Percentiles rank a stretch among this genome's conserved stretches.
phyloP scores from a whole-genome alignment of 2,888 invertebrate species.

The Athetis lepigone region DNA sequence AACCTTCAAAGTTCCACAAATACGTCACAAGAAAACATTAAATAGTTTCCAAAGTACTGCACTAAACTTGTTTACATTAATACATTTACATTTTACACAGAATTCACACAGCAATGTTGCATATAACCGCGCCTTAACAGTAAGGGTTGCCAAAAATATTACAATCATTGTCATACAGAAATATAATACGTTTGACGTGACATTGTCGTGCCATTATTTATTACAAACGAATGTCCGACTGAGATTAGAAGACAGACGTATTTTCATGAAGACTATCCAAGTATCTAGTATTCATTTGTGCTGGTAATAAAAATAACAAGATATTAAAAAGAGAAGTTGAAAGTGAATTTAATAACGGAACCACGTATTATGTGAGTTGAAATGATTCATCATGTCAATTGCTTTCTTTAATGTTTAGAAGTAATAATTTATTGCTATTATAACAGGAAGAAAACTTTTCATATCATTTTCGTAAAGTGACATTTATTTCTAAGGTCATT shows the following conservation, averaged over 20 bases:
- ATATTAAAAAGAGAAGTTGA: not conserved
- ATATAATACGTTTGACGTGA: slow-evolving; percentile 41
- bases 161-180: slow-evolving; percentile 39
- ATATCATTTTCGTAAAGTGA: not conserved
- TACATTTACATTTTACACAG: not conserved
- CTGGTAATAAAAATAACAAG: slow-evolving; percentile 1
- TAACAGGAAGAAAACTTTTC: not conserved
- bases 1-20: too few relatives aligned
- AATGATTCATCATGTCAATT: not conserved
- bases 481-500: slow-evolving; percentile 6
- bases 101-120: slow-evolving; percentile 17
- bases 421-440: slow-evolving; percentile 20
- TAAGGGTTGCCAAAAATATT: slow-evolving; percentile 56
- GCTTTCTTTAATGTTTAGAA: slow-evolving; percentile 33
- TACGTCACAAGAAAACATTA: too few relatives aligned
- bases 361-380: slow-evolving; percentile 3
- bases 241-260: slow-evolving; percentile 16
- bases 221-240: slow-evolving; percentile 25
- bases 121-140: slow-evolving; percentile 24
- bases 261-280: slow-evolving; percentile 6
- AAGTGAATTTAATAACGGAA: slow-evolving; percentile 12
- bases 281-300: slow-evolving; percentile 17
- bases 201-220: slow-evolving; percentile 55
- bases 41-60: not conserved
- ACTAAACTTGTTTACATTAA: not conserved